Percentiles rank a stretch among this genome's conserved stretches.
These are phyloP conservation scores for Hipposideros larvatus DNA, from an alignment of 2,797 vertebrate genomes.

Conservation along the genomic window DNA sequence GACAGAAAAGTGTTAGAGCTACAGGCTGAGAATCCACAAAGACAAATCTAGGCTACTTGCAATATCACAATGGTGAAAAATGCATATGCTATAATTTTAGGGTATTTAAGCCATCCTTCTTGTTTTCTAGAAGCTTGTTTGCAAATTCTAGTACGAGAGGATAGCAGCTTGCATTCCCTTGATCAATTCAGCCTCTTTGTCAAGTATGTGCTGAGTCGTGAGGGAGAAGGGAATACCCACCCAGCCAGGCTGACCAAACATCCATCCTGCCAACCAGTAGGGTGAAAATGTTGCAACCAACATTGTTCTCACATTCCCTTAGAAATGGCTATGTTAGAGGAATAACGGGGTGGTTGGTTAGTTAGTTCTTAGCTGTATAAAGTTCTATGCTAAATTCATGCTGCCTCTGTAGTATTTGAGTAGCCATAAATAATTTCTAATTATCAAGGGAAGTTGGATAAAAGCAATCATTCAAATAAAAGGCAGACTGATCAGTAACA, in stretches of 20 bases:
- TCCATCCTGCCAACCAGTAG: not conserved
- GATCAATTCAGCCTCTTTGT: not conserved
- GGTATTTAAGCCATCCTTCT: not conserved
- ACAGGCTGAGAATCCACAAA: not conserved
- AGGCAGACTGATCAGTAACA: constrained; percentile 59
- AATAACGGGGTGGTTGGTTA: not conserved
- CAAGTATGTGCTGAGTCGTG: not conserved
- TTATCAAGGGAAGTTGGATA: constrained; percentile 13
- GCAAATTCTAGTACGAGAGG: not conserved
- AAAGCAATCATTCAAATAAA: constrained; percentile 69
- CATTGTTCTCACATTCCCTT: not conserved
- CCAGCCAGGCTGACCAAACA: not conserved
- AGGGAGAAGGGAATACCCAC: not conserved
- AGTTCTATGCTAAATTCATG: constrained; percentile 4
- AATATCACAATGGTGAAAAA: not conserved
- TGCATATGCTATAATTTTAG: not conserved
- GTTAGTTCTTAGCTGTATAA: not conserved
- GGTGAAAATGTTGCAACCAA: not conserved
- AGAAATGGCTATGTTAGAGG: constrained; percentile 5
- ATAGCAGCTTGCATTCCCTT: not conserved
- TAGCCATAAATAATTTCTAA: constrained; percentile 23
- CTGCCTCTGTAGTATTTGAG: not conserved
- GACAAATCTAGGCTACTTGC: not conserved
- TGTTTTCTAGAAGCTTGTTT: not conserved
- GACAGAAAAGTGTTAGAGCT: not conserved